Percentiles rank a stretch among this genome's conserved stretches.
phyloP scores from a whole-genome alignment of 35 echinoderm and acorn worm species.

The Holothuria glaberrima region DNA sequence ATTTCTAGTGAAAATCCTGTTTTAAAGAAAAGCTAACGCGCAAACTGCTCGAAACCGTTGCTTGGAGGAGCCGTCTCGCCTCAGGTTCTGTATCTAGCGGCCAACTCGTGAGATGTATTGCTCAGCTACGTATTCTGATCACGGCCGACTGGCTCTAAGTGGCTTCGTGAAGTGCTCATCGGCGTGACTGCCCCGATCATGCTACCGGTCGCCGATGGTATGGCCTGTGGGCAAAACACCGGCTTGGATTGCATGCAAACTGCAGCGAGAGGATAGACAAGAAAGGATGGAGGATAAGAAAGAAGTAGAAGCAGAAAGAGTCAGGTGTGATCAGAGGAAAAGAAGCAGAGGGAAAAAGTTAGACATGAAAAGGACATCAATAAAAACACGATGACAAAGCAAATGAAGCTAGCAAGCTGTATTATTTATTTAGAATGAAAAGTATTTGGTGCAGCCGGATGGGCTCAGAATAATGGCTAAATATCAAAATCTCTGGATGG shows the following conservation, averaged over 20 bases:
- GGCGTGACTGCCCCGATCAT: constrained; percentile 41
- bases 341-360: constrained; percentile 13
- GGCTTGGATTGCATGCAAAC: constrained; percentile 43
- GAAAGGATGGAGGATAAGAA: constrained; percentile 9
- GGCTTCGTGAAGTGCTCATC: constrained; percentile 47
- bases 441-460: not conserved
- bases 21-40: too few species aligned
- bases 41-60: too few species aligned
- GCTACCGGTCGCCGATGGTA: constrained; percentile 39
- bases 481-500: too few species aligned
- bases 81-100: constrained; percentile 37
- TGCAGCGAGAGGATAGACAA: constrained; percentile 18
- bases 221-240: constrained; percentile 32
- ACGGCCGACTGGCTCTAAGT: constrained; percentile 39
- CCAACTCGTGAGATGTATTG: constrained; percentile 12
- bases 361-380: constrained; percentile 21
- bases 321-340: constrained; percentile 26
- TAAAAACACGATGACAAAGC: constrained; percentile 42
- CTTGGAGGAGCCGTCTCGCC: not conserved
- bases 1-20: too few species aligned
- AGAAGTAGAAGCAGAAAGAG: constrained; percentile 14
- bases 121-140: constrained; percentile 42
- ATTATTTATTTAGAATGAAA: constrained; percentile 32
- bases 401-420: constrained; percentile 6
- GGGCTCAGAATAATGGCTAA: too few species aligned